phyloP scores from a whole-genome alignment of 2,888 invertebrate species.

The Drosophila paramelanica region DNA sequence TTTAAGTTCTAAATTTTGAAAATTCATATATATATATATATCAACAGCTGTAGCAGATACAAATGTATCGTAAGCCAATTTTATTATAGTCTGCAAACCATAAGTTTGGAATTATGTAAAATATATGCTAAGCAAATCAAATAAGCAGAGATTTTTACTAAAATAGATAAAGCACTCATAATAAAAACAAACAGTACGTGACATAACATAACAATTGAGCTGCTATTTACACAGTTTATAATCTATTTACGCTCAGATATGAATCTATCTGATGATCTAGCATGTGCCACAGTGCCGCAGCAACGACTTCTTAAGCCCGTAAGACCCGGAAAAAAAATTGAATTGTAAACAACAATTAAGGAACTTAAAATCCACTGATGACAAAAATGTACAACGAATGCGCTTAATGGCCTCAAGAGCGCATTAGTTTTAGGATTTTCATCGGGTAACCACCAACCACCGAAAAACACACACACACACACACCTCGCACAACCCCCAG shows the following conservation, averaged over 20 bases:
- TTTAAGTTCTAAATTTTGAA: no score
- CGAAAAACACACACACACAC: conserved; percentile 11
- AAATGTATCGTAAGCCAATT: not conserved
- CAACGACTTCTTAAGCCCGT: conserved; percentile 24
- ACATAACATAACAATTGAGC: conserved; percentile 6
- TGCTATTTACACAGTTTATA: not conserved
- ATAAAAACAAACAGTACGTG: conserved; percentile 10
- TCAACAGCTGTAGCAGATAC: not conserved
- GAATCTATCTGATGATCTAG: conserved; percentile 21
- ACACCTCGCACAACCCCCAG: conserved; percentile 19
- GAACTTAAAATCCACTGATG: conserved; percentile 44
- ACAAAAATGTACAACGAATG: conserved; percentile 51
- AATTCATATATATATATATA: no score
- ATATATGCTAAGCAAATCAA: no score
- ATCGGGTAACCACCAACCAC: conserved; percentile 34
- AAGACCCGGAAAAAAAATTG: conserved; percentile 22
- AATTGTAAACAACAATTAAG: conserved; percentile 75
- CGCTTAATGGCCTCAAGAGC: conserved; percentile 40
- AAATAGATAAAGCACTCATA: not conserved
- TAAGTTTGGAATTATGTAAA: no score
- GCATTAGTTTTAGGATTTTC: conserved; percentile 51
- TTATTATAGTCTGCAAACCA: no score
- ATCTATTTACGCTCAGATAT: conserved; percentile 15
- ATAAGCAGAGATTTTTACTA: not conserved
- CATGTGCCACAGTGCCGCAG: conserved; percentile 24